phyloP scores from a whole-genome alignment of 2,113 vertebrate species.

The Tor tambroides region DNA sequence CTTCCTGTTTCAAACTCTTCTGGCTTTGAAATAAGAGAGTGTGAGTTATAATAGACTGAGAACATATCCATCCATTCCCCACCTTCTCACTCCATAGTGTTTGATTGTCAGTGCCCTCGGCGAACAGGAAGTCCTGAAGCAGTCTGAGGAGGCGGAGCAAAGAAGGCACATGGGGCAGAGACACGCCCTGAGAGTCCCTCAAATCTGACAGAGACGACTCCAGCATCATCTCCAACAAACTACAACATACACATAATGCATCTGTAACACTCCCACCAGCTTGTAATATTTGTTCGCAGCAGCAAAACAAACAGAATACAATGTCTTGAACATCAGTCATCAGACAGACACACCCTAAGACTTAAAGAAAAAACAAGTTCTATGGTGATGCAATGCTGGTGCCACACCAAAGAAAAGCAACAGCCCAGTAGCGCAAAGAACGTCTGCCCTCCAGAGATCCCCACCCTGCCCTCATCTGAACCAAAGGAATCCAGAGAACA shows the following conservation, averaged over 20 bases:
- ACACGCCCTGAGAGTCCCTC: slow-evolving; percentile 75
- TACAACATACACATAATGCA: slow-evolving; percentile 56
- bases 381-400: slow-evolving; percentile 3
- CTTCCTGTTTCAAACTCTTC: neutral
- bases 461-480: slow-evolving; percentile 2
- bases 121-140: slow-evolving; percentile 94
- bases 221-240: slow-evolving; percentile 98
- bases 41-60: neutral
- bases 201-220: slow-evolving; percentile 92
- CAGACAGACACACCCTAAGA: slow-evolving; percentile 10
- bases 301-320: slow-evolving; percentile 16
- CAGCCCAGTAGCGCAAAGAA: neutral
- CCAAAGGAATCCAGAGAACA: neutral
- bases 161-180: slow-evolving; percentile 83
- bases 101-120: slow-evolving; percentile 90
- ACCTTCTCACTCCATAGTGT: slow-evolving; percentile 98
- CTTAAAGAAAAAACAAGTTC: slow-evolving; percentile 5
- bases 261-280: slow-evolving; percentile 12
- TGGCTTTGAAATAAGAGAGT: neutral
- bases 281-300: neutral
- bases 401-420: slow-evolving; percentile 6
- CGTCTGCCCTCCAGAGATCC: neutral
- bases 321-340: slow-evolving; percentile 6
- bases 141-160: slow-evolving; percentile 88
- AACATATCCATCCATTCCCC: neutral